These are phyloP conservation scores for Agriopis aurantiaria DNA, from an alignment of 2,888 invertebrate genomes.

Conservation along the genomic window DNA sequence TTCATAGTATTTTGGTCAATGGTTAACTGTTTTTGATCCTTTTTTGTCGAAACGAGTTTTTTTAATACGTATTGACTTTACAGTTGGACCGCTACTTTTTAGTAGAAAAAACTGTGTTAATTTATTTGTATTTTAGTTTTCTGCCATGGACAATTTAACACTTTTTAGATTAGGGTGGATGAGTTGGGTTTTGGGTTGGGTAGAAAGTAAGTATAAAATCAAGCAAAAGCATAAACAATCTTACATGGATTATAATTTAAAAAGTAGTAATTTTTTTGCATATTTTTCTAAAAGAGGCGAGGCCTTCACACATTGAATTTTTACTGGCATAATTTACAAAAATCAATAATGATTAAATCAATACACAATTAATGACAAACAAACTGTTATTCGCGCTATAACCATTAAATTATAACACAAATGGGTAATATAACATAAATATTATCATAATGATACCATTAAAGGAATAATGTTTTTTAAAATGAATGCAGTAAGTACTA, in stretches of 20 bases:
- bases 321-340: conserved; percentile 5
- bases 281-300: not conserved
- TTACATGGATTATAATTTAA: no score
- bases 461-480: conserved; percentile 41
- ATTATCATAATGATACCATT: conserved; percentile 42
- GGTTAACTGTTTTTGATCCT: conserved; percentile 31
- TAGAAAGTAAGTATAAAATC: no score
- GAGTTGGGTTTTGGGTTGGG: no score
- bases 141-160: not conserved
- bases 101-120: not conserved
- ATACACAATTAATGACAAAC: conserved; percentile 58
- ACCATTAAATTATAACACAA: conserved; percentile 65
- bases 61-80: conserved; percentile 33
- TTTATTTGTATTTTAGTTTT: conserved; percentile 2
- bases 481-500: conserved; percentile 37
- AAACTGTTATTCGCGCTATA: conserved; percentile 58
- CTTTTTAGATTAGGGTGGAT: not conserved
- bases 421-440: conserved; percentile 56
- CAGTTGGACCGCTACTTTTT: conserved; percentile 25
- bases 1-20: conserved; percentile 35
- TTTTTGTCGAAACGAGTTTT: conserved; percentile 27
- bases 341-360: conserved; percentile 16
- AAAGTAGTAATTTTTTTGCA: not conserved
- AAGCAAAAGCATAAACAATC: no score
- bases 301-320: conserved; percentile 4